Evolutionary conservation across 1,140 invertebrate species (phyloP).

Genomic region (Lerema accius): DNA sequence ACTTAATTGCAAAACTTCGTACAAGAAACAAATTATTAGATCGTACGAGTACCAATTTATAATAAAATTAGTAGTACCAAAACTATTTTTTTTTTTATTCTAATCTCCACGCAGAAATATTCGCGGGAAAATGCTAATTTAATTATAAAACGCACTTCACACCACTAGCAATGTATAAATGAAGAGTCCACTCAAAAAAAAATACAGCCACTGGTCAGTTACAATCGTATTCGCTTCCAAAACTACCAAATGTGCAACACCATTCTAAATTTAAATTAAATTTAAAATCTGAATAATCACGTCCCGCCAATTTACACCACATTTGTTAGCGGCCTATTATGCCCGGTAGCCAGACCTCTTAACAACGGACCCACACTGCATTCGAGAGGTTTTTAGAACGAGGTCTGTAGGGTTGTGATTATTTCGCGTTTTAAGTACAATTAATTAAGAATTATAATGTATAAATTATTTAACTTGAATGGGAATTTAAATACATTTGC

Average conservation of each 20-base stretch:
- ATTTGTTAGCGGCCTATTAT: conserved; percentile 69
- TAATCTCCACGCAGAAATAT: too few species aligned
- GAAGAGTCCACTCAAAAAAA: background rate
- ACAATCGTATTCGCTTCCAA: background rate
- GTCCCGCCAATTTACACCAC: conserved; percentile 61
- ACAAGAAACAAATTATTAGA: too few species aligned
- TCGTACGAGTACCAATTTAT: too few species aligned
- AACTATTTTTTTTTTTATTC: too few species aligned
- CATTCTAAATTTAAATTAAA: conserved; percentile 32
- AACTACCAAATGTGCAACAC: conserved; percentile 7
- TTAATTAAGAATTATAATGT: conserved; percentile 12
- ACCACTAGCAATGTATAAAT: too few species aligned
- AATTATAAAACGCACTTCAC: too few species aligned
- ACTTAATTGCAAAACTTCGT: too few species aligned
- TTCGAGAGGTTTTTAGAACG: conserved; percentile 6
- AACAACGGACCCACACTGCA: conserved; percentile 31
- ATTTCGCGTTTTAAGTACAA: conserved; percentile 23
- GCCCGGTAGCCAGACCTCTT: conserved; percentile 54
- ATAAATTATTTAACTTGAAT: conserved; percentile 4
- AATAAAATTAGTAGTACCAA: too few species aligned
- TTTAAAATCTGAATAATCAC: conserved; percentile 34
- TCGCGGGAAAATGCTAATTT: too few species aligned
- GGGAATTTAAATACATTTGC: background rate
- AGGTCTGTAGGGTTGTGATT: conserved; percentile 19
- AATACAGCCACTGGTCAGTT: background rate